Conservation (phyloP, 2,888 invertebrate species). For the Chelonus formosanus region DNA sequence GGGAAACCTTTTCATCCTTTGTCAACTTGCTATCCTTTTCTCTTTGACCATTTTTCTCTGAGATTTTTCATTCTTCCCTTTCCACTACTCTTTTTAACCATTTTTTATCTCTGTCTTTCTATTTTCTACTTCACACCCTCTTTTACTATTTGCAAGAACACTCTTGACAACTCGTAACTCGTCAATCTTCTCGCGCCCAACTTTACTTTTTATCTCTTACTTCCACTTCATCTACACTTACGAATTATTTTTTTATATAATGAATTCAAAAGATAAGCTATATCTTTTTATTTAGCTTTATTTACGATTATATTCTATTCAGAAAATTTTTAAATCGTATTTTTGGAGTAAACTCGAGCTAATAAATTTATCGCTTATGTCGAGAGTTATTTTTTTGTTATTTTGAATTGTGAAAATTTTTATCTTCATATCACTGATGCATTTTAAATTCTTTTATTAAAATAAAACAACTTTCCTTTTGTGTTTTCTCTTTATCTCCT, state of each 20-base stretch:
- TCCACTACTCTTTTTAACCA: conserved; percentile 6
- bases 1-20: conserved; percentile 43
- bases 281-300: not conserved
- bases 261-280: not conserved
- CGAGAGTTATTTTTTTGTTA: no score
- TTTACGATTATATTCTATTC: not conserved
- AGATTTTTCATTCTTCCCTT: conserved; percentile 30
- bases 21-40: conserved; percentile 33
- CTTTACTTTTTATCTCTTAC: conserved; percentile 10
- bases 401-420: no score
- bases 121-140: conserved; percentile 9
- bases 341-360: not conserved
- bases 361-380: no score
- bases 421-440: no score
- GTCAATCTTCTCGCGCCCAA: conserved; percentile 13
- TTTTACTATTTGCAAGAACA: conserved; percentile 23
- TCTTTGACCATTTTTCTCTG: conserved; percentile 12
- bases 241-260: not conserved
- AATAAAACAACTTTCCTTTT: no score
- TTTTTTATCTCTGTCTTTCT: conserved; percentile 17
- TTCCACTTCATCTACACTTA: not conserved
- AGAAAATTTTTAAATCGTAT: not conserved
- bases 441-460: no score
- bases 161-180: conserved; percentile 22
- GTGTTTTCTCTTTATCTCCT: no score